These are phyloP conservation scores for Rhadinocentrus ornatus DNA, from an alignment of 2,797 vertebrate species.

Conservation along the genomic window DNA sequence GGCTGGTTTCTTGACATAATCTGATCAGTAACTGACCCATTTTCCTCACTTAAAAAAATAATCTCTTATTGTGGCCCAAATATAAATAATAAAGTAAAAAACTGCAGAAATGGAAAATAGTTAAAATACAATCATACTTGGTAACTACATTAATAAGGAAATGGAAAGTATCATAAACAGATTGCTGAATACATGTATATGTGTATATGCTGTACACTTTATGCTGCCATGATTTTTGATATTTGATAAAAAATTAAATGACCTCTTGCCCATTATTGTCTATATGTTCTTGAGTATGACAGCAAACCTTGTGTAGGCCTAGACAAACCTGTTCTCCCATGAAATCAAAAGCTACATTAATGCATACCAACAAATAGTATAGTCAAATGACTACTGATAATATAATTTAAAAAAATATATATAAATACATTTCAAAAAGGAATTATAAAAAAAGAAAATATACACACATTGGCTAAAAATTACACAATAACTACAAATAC, in stretches of 20 bases:
- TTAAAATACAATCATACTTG: neutral
- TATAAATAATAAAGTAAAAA: neutral
- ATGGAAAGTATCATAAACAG: neutral
- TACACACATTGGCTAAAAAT: no score
- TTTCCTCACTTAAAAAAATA: slow-evolving; percentile 10
- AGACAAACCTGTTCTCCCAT: no score
- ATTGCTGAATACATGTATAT: neutral
- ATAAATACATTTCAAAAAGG: no score
- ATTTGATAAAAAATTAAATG: neutral
- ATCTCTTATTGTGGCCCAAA: slow-evolving; percentile 3
- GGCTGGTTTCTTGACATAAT: slow-evolving; percentile 15
- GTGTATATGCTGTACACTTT: neutral
- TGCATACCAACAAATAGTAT: no score
- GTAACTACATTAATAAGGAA: neutral
- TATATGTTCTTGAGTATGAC: neutral
- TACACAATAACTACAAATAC: no score
- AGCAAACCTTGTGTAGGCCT: neutral
- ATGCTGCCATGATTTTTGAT: neutral
- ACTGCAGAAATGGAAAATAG: neutral
- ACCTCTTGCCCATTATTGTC: neutral
- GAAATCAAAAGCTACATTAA: no score
- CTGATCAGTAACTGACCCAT: slow-evolving; percentile 10
- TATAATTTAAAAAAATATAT: no score
- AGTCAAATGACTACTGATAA: no score
- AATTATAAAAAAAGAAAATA: no score